Percentiles rank a stretch among this genome's conserved stretches.
Evolutionary conservation across 2,797 vertebrate genomes (phyloP).

Genomic region (Hemitrygon akajei): DNA sequence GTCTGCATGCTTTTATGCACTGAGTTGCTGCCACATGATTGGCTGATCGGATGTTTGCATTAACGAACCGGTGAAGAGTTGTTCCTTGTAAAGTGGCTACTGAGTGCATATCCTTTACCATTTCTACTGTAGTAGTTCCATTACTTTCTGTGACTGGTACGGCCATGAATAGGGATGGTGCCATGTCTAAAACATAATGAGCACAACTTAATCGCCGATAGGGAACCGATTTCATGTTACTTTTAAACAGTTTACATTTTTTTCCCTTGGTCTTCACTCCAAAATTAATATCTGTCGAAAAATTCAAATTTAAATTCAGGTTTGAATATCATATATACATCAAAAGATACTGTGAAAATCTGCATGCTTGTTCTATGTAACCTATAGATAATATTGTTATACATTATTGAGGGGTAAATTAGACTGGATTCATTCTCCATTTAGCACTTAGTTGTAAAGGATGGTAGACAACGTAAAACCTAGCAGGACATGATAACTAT

Average conservation of each 20-base stretch:
- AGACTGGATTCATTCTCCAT: not conserved
- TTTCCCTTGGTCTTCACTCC: not conserved
- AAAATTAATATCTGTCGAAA: not conserved
- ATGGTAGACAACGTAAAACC: not conserved
- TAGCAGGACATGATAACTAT: not conserved
- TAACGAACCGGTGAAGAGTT: no score
- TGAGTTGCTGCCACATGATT: no score
- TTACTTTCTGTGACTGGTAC: not conserved
- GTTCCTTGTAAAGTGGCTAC: no score
- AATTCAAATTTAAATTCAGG: not conserved
- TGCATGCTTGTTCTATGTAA: not conserved
- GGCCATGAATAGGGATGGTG: not conserved
- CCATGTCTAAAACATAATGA: not conserved
- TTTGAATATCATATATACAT: no score
- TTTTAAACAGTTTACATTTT: not conserved
- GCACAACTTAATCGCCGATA: not conserved
- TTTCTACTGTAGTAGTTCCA: not conserved
- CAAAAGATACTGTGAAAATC: no score
- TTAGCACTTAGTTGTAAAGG: not conserved
- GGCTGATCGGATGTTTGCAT: no score
- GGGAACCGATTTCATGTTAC: not conserved
- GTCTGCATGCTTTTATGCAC: no score
- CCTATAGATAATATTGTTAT: not conserved
- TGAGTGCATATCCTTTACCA: not conserved
- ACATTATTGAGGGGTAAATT: not conserved